Evolutionary conservation across 1,140 invertebrate species (phyloP).

Genomic region (Pygmarrhopalites habei): DNA sequence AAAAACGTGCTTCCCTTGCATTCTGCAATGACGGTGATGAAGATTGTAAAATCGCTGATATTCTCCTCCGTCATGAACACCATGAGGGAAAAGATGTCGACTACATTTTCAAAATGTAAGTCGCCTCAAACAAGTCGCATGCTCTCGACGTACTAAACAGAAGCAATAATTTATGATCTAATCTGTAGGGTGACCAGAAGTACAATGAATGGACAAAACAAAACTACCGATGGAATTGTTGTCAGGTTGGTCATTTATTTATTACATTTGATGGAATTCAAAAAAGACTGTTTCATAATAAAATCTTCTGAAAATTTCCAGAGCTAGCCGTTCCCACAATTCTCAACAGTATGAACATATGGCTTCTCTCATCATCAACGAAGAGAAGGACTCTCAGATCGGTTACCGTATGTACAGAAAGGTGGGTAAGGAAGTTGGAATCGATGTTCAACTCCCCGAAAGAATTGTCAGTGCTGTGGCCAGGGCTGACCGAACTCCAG

Average conservation of each 20-base stretch:
- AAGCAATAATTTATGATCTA: too few relatives aligned
- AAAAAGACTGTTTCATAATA: too few relatives aligned
- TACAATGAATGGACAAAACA: background rate
- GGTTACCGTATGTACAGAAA: conserved; percentile 28
- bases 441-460: conserved; percentile 28
- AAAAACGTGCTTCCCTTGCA: conserved; percentile 15
- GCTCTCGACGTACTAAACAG: too few relatives aligned
- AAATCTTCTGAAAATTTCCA: too few relatives aligned
- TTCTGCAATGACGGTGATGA: conserved; percentile 20
- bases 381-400: conserved; percentile 22
- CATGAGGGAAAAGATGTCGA: conserved; percentile 15
- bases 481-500: background rate
- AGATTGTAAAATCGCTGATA: conserved; percentile 21
- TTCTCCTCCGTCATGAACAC: conserved; percentile 9
- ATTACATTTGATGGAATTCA: too few relatives aligned
- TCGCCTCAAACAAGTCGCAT: too few relatives aligned
- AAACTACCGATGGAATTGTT: conserved; percentile 16
- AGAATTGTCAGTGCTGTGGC: conserved; percentile 14
- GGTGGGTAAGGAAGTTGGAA: conserved; percentile 18
- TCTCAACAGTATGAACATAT: conserved; percentile 17
- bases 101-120: conserved; percentile 19
- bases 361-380: conserved; percentile 18
- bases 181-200: conserved; percentile 1
- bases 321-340: background rate
- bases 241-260: too few relatives aligned